Evolutionary conservation across 64 coral and sea anemone genomes (phyloP), one percentile per base, ranked within the genome.

Genomic region (Cladopsammia gracilis): DNA sequence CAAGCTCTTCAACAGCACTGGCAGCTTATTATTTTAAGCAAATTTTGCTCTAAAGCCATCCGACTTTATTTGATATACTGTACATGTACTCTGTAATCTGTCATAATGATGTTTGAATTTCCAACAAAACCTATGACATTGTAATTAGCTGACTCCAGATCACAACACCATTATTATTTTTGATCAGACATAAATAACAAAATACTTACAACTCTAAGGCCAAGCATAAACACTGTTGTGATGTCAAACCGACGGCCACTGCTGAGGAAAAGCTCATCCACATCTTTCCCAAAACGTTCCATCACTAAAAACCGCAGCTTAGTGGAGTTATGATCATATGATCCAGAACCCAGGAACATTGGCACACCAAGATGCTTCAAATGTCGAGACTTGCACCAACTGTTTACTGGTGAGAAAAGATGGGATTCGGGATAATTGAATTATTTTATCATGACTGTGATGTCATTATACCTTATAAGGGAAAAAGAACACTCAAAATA

Each of bases 301-400:
- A 99, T 94, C 7, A 99, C 94, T 77, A 99, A 83, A 53, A 99
- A 99, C 57, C 98, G 93, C 87, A 94, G 89, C 67, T 99, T 99
- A 0, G 48, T 68, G 44, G 85, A 72, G 11, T 87, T 85, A 47
- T 87, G 82, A 18, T 99, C 98, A 48, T 88, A 46, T 18, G 75
- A 88, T 10, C 97, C 97, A 68, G 97, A 98, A 11, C 94, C 97
- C 66, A 96, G 70, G 24, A 94, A 98, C 76, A 64, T 46, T 25
- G 94, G 97, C 8, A 98, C 94, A 19, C 97, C 97, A 62, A 98
- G 71, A 87, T 96, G 94, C 52, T 96, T 98, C 43, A 98, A 79
- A 59, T 85, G 93, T 20, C 83, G 87, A 1, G 94, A 91, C 48
- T 87, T 90, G 76, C 95, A 94, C 97, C 97, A 98, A 18, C 24